Base-by-base conservation (phyloP, 1,140 invertebrate species). In the Vollenhovia emeryi region DNA sequence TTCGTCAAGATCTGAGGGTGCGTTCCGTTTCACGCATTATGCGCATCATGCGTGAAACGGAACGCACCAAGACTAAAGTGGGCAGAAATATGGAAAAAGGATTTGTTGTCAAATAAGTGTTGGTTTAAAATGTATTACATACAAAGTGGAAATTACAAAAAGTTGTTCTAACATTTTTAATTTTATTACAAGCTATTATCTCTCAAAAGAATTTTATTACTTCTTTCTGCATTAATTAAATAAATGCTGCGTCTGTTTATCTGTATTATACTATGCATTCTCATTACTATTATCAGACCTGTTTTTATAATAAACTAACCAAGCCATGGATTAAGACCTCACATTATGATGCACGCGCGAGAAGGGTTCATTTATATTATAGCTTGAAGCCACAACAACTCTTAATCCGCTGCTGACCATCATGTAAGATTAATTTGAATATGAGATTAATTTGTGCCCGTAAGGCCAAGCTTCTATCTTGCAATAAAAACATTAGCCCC, bases 231-330 rank as follows among this genome's bases (percentile, higher is more conserved):
- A 45, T 30, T 11, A 64, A 21, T 8, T 71, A 21, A 69, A 50
- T 73, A 13, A 73, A 52, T 21, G 21, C 3, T 73, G 1, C 2
- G 13, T n/a, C n/a, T 66, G 11, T 66, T 36, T 24, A 15, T 43
- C 2, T 55, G 8, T 52, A 15, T 55, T 18, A 73, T 3, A 21
- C 21, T 1, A 55, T 55, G 6, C 3, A 11, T 71, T 13, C 48
- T 24, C 30, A 73, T 55, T 55, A 24, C 6, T 36, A 15, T 40
- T 30, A 36, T 48, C 8, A 30, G 13, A 74, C 2, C 0, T 1
- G 30, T 74, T 36, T 57, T 55, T 74, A 57, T 15, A 30, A 36
- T 55, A 40, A 73, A 74, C 21, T 55, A n/a, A 55, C 11, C 18
- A 40, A 74, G 33, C 13, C 0, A 2, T 55, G 30, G 4, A 52